Evolutionary conservation across 2,888 invertebrate species (phyloP), one percentile per base, ranked within the genome.

Genomic region (Andrena trimmerana): DNA sequence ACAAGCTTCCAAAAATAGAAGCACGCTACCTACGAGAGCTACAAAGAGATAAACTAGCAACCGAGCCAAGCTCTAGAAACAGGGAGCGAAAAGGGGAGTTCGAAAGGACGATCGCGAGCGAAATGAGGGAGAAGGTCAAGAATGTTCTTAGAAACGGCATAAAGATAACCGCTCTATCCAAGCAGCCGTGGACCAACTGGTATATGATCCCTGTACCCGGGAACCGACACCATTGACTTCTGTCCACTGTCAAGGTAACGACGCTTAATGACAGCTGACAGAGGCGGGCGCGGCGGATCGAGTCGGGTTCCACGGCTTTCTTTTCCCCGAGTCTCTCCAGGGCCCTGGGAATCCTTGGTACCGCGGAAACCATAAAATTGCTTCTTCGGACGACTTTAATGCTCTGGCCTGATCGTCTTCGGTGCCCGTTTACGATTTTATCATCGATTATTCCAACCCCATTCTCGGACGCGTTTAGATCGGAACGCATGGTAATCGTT

Each of bases 161-260:
- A 89, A 89, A 88, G 89, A 89, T 89, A 89, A 89, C 85, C 87
- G 81, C 86, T 89, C 89, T 88, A 89, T 89, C 81, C 77, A 59
- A 82, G 81, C 68, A 68, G 59, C 54, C 50, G 72, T 62, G 65
- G 42, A 63, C 62, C 69, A 63, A 78, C 77, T 73, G 72, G 86
- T 86, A 84, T 42, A 42, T 42, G 42, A 86, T 84, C 78, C 87
- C 27, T 69, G 70, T 74, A 81, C 27, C 78, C 62, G 24, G 31
- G 81, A 75, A 66, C 74, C 73, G 71, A 24, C 83, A 75, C 79
- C 79, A 71, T 87, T 84, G 87, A 86, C 84, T 89, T 85, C 87
- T 88, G 89, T 89, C 87, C 86, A 85, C 88, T 83, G 88, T 84
- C 88, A 75, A 87, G 80, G 85, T 89, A 89, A 89, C 86, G 87